Evolutionary conservation across 2,113 vertebrate species (phyloP), one percentile per base, ranked within the genome.

Genomic region (Fukomys damarensis): DNA sequence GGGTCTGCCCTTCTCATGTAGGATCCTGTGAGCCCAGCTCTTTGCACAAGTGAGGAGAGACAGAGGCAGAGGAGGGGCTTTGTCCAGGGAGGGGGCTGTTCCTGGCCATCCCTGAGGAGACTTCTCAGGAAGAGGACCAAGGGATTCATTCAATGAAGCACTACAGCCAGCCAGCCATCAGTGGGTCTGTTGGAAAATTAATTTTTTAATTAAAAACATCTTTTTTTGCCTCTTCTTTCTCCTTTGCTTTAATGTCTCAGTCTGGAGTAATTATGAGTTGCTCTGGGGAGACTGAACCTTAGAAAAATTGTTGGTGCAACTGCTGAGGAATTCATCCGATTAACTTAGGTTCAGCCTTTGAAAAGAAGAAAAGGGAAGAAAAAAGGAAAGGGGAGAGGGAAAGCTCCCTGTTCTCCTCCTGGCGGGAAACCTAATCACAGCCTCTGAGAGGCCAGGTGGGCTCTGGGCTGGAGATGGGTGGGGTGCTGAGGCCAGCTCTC

Each of bases 191-290:
- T 97, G 97, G 96, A 98, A 98, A 99, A 98, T 98, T 98, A 98
- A 97, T 98, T 98, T 98, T 98, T 98, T 98, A 98, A 98, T 98
- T 98, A 98, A 98, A 98, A 97, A 38, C 89, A 66, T 95, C 97
- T 98, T 96, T 97, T 96, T 85, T 81, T 91, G 52, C 16, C 70
- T 63, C 63, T 66, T 91, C 84, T 74, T 82, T 79, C 84, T 32
- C 89, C 94, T 89, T 66, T 97, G 91, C 98, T 98, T 98, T 98
- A 98, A 98, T 97, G 96, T 98, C 97, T 98, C 92, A 97, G 93
- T 97, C 98, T 98, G 86, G 96, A 98, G 97, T 98, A 98, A 98
- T 98, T 98, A 98, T 97, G 96, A 97, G 96, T 97, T 17, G 95
- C 98, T 98, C 98, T 97, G 63, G 97, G 98, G 98, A 98, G 98